Evolutionary conservation across 1,140 invertebrate genomes (phyloP).

Genomic region (Macrosteles quadrilineatus): DNA sequence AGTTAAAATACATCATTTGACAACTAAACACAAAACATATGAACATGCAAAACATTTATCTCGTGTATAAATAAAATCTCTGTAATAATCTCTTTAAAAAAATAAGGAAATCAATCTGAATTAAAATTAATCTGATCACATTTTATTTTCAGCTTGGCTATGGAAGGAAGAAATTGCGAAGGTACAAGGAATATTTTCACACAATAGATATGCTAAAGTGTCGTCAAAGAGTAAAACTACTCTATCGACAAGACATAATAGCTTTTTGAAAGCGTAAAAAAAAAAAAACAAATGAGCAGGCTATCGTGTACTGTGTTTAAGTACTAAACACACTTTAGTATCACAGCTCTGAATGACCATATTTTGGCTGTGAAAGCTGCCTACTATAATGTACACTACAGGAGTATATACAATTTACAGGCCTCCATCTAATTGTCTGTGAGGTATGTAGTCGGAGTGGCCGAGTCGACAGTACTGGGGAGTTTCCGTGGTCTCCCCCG

Average conservation of each 20-base stretch:
- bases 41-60: no score
- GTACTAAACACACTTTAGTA: no score
- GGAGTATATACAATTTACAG: neutral
- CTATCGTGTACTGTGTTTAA: no score
- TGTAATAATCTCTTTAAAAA: no score
- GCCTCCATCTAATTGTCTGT: conserved; percentile 20
- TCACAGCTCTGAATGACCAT: neutral
- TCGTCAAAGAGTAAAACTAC: neutral
- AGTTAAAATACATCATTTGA: no score
- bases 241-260: neutral
- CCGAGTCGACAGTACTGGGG: neutral
- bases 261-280: neutral
- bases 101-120: no score
- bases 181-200: no score
- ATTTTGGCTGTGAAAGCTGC: neutral
- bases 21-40: no score
- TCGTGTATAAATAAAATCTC: no score
- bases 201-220: neutral
- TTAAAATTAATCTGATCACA: no score
- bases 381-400: neutral
- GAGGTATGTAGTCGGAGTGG: conserved; percentile 5
- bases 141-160: no score
- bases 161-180: neutral
- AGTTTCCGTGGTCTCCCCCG: neutral
- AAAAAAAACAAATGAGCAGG: no score